Evolutionary conservation across 2,113 vertebrate genomes (phyloP), one percentile per base, ranked within the genome.

Genomic region (Leucoraja erinaceus): DNA sequence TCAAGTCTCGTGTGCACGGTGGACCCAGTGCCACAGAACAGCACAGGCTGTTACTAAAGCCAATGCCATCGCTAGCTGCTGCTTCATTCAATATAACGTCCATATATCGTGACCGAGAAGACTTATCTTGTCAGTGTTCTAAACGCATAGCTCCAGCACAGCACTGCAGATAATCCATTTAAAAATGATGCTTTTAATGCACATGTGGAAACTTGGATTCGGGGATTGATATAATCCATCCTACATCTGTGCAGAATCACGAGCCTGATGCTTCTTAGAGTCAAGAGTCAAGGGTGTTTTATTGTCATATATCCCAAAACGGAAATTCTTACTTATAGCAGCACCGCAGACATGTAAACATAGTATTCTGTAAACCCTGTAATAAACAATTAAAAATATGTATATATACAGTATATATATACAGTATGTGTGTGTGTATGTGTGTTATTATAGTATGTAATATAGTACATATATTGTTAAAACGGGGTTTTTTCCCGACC

Each of bases 131-230:
- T 88, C 83, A 88, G 56, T 88, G 83, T 88, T 88, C 59, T 63
- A 63, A 88, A 88, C 63, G 28, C 83, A 88, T 16, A 88, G 28
- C 59, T 14, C 61, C 59, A 88, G 28, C 20, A 14, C 12, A 31
- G 83, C 12, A 66, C 28, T 63, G 83, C 61, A 63, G 63, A 88
- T 88, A 88, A 88, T 66, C 59, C 59, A 88, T 33, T 88, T 88
- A n/a, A 12, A n/a, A n/a, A 88, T 14, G 28, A 16, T 88, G 70
- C 59, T 88, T 88, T 88, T 88, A 66, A 63, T n/a, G 25, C 54
- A 66, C 83, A 88, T 88, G 59, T 88, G 83, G 83, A 63, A 88
- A 66, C 28, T 88, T 88, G 83, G 83, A 88, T 88, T 88, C 63
- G 83, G 83, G 83, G 83, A 88, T 88, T 88, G 59, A 88, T 63